Base-by-base conservation (phyloP, 2,113 vertebrate species). In the Oryzias curvinotus region DNA sequence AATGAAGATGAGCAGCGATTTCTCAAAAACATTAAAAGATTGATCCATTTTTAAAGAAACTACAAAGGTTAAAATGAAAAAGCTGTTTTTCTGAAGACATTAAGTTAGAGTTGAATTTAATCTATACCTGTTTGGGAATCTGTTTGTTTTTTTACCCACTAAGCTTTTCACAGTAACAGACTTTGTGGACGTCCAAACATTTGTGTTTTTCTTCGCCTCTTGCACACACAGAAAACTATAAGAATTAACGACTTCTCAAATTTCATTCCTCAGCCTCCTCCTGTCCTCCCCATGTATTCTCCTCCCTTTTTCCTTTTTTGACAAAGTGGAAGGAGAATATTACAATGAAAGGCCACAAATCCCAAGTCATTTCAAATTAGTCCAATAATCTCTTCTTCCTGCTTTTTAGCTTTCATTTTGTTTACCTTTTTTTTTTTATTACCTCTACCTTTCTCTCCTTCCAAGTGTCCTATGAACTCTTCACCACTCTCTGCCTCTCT, bases 321-420 rank as follows among this genome's bases (percentile, higher is more conserved):
- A 74, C 48, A 47, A 64, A 45, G 56, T 68, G 44, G 57, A 57
- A 72, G 68, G 36, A 62, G 45, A 51, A 42, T 36, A 14, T 70
- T 65, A 43, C 51, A 82, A 68, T 62, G 55, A 74, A 64, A 77
- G 71, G 65, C 68, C 75, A 30, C 75, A 48, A 1, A 13, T 49
- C 51, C 69, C 59, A 54, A 57, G 44, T 67, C 46, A 77, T 77
- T 85, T 61, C 72, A 68, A 84, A 85, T 89, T 85, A 83, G 71
- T 62, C 88, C 88, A 82, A 84, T 91, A 88, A 91, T 86, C 79
- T 85, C 87, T 78, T 90, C 73, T 80, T 73, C 78, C 62, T 84
- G 68, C 77, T 80, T 72, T 78, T 87, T 68, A 73, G 87, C 83
- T 83, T 77, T 78, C 69, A 74, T 87, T 72, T 77, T 88, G 68